phyloP scores from a whole-genome alignment of 2,797 vertebrate genomes.

The Notamacropus eugenii region DNA sequence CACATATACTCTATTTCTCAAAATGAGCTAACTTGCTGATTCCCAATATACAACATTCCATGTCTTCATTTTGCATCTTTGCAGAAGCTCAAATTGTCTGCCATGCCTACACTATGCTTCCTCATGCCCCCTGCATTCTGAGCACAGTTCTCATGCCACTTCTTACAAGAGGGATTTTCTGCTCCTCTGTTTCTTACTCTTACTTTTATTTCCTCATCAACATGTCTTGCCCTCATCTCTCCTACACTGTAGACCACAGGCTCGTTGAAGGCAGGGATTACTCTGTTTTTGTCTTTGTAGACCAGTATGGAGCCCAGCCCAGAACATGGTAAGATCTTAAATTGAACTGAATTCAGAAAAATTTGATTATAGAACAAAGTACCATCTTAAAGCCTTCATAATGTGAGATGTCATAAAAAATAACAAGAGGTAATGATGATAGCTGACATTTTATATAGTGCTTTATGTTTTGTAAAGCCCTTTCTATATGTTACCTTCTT shows the following conservation, averaged over 20 bases:
- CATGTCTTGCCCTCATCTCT: not conserved
- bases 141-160: not conserved
- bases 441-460: not conserved
- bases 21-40: not conserved
- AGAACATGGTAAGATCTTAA: not conserved
- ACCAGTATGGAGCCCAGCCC: not conserved
- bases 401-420: not conserved
- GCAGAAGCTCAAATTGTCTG: not conserved
- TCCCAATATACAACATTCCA: not conserved
- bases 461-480: not conserved
- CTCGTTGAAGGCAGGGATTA: not conserved
- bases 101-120: not conserved
- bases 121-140: not conserved
- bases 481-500: not conserved
- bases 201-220: not conserved
- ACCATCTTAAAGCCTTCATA: not conserved
- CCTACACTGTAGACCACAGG: not conserved
- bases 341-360: not conserved
- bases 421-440: not conserved
- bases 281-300: not conserved
- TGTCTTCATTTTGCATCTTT: not conserved
- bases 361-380: not conserved
- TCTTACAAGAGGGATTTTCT: not conserved
- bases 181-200: not conserved
- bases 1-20: not conserved